Evolutionary conservation across 2,888 invertebrate species (phyloP), one percentile per base, ranked within the genome.

Genomic region (Caradrina clavipalpis): DNA sequence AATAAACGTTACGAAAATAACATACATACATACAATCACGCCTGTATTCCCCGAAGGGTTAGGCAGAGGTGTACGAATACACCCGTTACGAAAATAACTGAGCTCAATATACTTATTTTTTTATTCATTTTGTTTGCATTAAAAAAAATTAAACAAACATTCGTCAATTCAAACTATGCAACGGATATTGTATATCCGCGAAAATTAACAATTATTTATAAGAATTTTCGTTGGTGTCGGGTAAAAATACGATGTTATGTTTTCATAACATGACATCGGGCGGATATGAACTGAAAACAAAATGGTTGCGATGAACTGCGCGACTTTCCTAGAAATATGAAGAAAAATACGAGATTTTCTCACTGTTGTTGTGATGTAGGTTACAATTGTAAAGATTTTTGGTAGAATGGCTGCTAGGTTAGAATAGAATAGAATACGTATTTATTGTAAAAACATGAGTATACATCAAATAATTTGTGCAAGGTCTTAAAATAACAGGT

Each of bases 191-290:
- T 82, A 80, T 84, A 82, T 87, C 86, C 82, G 81, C 83, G 81
- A 70, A 76, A 78, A 74, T 84, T 79, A 86, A 50, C 47, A 51
- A 73, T 82, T 84, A 85, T 87, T 87, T 86, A 83, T 76, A 78
- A 81, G 86, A 88, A 86, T 82, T 82, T 85, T 84, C 78, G 74
- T 62, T 71, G 73, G 69, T 80, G 74, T 71, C 82, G 75, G 87
- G 90, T 89, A 88, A 92, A 91, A 92, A 92, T 89, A 91, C 72
- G 70, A 67, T 55, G 66, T 72, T 39, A 70, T 91, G 92, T 93
- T 92, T 86, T 87, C 86, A 92, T 88, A 93, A 93, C 91, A 90
- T 87, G 87, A 85, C 87, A 88, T 83, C 85, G 62, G 45, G 10
- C 83, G 91, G 90, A 88, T 84, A 83, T 79, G 45, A 39, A 67